Conservation (phyloP, 1,140 invertebrate species). For the Saccostrea echinata region DNA sequence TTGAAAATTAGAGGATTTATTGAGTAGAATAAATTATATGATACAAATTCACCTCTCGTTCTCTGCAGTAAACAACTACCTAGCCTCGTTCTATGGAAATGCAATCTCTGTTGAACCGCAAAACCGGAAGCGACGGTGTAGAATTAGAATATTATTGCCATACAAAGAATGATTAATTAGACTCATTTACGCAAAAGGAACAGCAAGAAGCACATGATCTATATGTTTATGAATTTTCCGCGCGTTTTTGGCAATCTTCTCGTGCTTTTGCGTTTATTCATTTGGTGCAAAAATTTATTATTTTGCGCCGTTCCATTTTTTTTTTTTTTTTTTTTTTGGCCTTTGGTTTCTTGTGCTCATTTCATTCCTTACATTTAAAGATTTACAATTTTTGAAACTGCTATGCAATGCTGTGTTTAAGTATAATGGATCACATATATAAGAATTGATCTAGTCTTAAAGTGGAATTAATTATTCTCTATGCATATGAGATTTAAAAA, state of each 20-base stretch:
- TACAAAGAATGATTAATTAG: constrained; percentile 27
- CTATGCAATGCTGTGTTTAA: no score
- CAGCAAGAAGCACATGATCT: constrained; percentile 11
- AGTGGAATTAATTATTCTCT: no score
- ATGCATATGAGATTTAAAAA: no score
- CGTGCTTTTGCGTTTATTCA: constrained; percentile 27
- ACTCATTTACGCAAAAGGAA: constrained; percentile 28
- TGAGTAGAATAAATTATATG: background rate
- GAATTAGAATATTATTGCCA: constrained; percentile 19
- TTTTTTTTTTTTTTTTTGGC: background rate
- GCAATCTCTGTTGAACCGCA: constrained; percentile 8
- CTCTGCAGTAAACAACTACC: background rate
- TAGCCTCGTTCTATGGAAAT: constrained; percentile 18
- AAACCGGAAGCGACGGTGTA: constrained; percentile 9
- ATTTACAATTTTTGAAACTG: no score
- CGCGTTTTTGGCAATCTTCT: constrained; percentile 21
- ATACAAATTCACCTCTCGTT: background rate
- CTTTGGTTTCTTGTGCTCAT: background rate
- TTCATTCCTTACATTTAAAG: background rate
- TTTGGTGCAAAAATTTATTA: background rate
- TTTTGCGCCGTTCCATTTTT: background rate
- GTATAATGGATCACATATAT: no score
- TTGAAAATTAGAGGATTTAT: background rate
- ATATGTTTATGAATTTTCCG: constrained; percentile 30
- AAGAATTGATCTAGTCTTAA: no score